Percentiles rank a stretch among this genome's conserved stretches.
These are phyloP conservation scores for Copidosoma floridanum DNA, from an alignment of 1,140 invertebrate species.

Conservation along the genomic window DNA sequence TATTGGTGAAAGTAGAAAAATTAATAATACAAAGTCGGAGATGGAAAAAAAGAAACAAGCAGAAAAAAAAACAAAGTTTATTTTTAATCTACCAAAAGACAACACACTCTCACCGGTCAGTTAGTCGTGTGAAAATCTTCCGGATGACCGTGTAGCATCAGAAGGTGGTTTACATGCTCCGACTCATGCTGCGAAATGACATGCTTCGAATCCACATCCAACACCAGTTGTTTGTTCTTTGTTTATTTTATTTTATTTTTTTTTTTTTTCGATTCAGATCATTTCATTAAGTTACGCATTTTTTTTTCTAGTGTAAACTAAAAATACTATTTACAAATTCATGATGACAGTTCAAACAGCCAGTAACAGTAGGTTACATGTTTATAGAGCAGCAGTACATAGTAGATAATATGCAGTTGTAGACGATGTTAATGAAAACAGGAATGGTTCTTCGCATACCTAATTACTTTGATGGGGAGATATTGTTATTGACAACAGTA, in stretches of 20 bases:
- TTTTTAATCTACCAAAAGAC: slow-evolving; percentile 1
- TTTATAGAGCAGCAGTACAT: too few species aligned
- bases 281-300: too few species aligned
- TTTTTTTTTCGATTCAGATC: too few species aligned
- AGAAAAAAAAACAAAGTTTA: neutral
- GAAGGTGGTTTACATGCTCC: slow-evolving; percentile 20
- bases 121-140: slow-evolving; percentile 17
- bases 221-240: slow-evolving; percentile 8
- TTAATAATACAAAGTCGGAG: neutral
- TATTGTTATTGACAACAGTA: too few species aligned
- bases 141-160: neutral
- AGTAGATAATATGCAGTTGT: slow-evolving; percentile 20
- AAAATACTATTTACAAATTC: slow-evolving; percentile 20
- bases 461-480: too few species aligned
- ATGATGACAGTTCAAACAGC: slow-evolving; percentile 13
- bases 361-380: slow-evolving; percentile 18
- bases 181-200: slow-evolving; percentile 19
- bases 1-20: neutral
- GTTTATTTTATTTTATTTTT: too few species aligned
- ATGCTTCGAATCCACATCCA: slow-evolving; percentile 26
- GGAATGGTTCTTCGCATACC: neutral
- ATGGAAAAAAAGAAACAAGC: too few species aligned
- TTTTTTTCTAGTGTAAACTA: slow-evolving; percentile 18
- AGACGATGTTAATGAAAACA: neutral
- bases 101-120: slow-evolving; percentile 21